Evolutionary conservation across 1,140 invertebrate species (phyloP).

Genomic region (Drosophila serrata): DNA sequence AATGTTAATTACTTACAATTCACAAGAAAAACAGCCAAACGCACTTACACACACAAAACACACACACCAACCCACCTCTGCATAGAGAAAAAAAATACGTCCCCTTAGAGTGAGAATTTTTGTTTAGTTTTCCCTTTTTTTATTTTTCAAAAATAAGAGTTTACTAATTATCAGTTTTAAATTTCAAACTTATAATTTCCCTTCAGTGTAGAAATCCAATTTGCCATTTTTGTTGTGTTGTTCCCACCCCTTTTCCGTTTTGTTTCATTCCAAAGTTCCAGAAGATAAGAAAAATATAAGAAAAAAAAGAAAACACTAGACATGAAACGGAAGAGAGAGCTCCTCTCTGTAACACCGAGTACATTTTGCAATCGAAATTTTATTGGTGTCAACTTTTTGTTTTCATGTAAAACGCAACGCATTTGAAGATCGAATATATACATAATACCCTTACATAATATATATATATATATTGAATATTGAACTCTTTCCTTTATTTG

Average conservation of each 20-base stretch:
- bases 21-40: background rate
- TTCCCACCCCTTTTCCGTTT: background rate
- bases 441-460: conserved; percentile 63
- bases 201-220: background rate
- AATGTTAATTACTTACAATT: conserved; percentile 39
- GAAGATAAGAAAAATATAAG: background rate
- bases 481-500: conserved; percentile 75
- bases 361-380: conserved; percentile 62
- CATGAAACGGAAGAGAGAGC: conserved; percentile 7
- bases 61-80: conserved; percentile 5
- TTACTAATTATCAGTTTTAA: background rate
- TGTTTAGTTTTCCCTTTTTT: background rate
- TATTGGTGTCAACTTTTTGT: conserved; percentile 68
- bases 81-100: background rate
- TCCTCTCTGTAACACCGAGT: conserved; percentile 36
- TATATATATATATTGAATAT: conserved; percentile 68
- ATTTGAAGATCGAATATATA: conserved; percentile 76
- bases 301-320: conserved; percentile 22
- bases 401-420: conserved; percentile 74
- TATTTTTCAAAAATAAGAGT: conserved; percentile 8
- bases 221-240: conserved; percentile 10
- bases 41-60: conserved; percentile 4
- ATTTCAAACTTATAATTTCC: conserved; percentile 14
- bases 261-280: conserved; percentile 17
- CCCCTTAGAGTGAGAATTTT: background rate